phyloP scores from a whole-genome alignment of 2,113 vertebrate species.

The Irena cyanogastra region DNA sequence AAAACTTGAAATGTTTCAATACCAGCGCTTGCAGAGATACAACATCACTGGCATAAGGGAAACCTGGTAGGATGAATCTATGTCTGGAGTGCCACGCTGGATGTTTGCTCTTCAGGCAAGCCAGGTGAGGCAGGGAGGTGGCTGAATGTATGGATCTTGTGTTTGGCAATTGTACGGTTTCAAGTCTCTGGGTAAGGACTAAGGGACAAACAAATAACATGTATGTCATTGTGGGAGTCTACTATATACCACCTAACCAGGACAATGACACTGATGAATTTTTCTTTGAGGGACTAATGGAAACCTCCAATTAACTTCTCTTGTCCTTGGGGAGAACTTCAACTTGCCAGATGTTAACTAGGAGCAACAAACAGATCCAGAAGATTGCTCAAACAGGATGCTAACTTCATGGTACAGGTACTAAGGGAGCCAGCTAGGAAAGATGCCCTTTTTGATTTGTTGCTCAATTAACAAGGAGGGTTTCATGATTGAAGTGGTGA shows the following conservation, averaged over 20 bases:
- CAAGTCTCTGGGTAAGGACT: background rate
- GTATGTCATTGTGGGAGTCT: background rate
- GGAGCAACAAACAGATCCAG: background rate
- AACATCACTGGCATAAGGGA: background rate
- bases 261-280: background rate
- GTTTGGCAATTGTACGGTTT: rapidly evolving
- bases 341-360: background rate
- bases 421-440: background rate
- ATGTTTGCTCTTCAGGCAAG: background rate
- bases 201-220: background rate
- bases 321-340: background rate
- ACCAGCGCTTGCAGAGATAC: background rate
- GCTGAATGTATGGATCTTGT: background rate
- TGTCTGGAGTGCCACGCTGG: background rate
- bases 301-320: background rate
- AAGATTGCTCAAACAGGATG: background rate
- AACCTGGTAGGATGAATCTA: background rate
- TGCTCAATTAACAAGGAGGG: background rate
- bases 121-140: background rate
- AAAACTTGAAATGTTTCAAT: background rate
- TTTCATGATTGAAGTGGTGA: background rate
- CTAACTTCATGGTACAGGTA: background rate
- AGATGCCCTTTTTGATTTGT: background rate
- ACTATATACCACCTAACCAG: background rate
- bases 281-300: background rate